Evolutionary conservation across 2,888 invertebrate species (phyloP), one percentile per base, ranked within the genome.

Genomic region (Cremastobaeus sp.): DNA sequence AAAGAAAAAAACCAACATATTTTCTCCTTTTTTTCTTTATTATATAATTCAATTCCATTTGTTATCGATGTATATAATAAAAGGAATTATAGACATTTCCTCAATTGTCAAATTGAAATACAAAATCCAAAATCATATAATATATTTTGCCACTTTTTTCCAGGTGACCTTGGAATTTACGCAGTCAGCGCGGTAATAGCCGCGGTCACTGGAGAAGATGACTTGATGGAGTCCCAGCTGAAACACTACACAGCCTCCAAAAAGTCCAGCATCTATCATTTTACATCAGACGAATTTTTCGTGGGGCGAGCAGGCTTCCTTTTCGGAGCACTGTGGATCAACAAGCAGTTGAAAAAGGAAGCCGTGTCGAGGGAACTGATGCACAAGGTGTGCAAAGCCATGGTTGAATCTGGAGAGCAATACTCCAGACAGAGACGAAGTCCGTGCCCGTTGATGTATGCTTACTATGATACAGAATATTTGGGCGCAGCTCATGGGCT

Each of bases 271-370:
- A 93, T 92, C 79, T 88, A 92, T 8, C 90, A 90, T 81, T 90
- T 91, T 81, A 94, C 93, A 12, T 93, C 94, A 25, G 96, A 96
- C 87, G 96, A 96, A 86, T 88, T 95, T 15, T 92, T 96, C 81
- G 95, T 96, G 0, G 96, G 96, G 0, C 90, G 96, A 73, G 92
- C 96, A 37, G 96, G 96, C 0, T 96, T 93, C 81, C 85, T 96
- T 0, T 92, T 93, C 77, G 96, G 95, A 3, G 91, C 92, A 3
- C 85, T 95, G 20, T 94, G 94, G 93, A 85, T 96, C 21, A 89
- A 89, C 77, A 89, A 89, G 14, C 89, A 91, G 66, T 90, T 92
- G 72, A 85, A 91, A 2, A 86, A 89, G 71, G 80, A 84, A 25
- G 84, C 91, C 8, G 87, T 91, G 50, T 84, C 89, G 1, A 78